phyloP scores from a whole-genome alignment of 2,113 vertebrate species.

The Manacus vitellinus region DNA sequence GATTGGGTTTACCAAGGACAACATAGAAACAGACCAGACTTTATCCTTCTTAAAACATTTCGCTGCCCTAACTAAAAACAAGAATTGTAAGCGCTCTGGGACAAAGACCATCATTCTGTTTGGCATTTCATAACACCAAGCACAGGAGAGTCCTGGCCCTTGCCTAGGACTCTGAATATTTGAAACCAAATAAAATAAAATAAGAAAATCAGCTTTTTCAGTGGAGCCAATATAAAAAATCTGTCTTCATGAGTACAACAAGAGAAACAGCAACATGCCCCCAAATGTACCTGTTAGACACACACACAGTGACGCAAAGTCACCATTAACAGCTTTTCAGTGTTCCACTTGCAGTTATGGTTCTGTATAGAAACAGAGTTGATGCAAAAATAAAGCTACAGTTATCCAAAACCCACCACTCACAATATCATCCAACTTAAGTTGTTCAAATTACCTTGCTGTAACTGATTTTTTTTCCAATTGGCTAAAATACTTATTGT shows the following conservation, averaged over 20 bases:
- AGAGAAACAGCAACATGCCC: background rate
- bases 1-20: constrained; percentile 65
- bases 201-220: background rate
- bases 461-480: constrained; percentile 9
- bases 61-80: background rate
- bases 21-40: constrained; percentile 63
- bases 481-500: constrained; percentile 56
- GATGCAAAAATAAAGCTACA: constrained; percentile 14
- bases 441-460: constrained; percentile 20
- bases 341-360: background rate
- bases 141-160: background rate
- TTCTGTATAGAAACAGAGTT: background rate
- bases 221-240: background rate
- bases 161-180: background rate
- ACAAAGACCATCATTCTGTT: constrained; percentile 50
- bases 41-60: constrained; percentile 55
- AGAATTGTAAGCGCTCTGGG: constrained; percentile 10
- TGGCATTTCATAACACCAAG: constrained; percentile 14
- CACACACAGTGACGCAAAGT: background rate
- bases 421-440: background rate
- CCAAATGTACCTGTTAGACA: background rate
- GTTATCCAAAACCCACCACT: background rate
- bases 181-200: background rate
- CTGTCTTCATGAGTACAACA: background rate
- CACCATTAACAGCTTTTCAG: background rate